A percentile compares a stretch with the other conserved stretches of the same genome.
These are phyloP conservation scores for Pocillopora meandrina DNA, from an alignment of 92 coral and sea anemone genomes.

Conservation along the genomic window DNA sequence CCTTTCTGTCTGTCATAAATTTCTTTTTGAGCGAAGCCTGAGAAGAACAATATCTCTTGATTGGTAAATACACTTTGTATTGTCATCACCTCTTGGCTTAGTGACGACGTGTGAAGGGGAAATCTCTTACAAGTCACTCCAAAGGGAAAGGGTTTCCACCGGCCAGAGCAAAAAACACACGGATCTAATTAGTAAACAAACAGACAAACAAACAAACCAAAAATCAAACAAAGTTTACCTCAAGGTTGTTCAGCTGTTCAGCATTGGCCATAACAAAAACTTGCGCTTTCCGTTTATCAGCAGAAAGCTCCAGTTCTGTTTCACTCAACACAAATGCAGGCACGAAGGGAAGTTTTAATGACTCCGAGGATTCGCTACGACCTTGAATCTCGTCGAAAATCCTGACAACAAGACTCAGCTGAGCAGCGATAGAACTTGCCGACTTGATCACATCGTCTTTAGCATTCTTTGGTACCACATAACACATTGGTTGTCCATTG, in stretches of 20 bases:
- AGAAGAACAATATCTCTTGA: too few relatives aligned
- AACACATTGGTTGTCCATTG: conserved; percentile 79
- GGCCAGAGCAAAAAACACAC: too few relatives aligned
- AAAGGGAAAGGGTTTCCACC: too few relatives aligned
- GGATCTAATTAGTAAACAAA: too few relatives aligned
- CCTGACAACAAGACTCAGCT: conserved; percentile 70
- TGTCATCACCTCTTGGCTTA: too few relatives aligned
- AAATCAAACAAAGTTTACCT: conserved; percentile 38
- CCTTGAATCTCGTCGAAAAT: conserved; percentile 82
- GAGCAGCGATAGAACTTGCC: conserved; percentile 47
- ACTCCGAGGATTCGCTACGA: conserved; percentile 66
- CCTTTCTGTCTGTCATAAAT: too few relatives aligned
- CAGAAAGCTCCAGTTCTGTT: conserved; percentile 64
- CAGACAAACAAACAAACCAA: background rate
- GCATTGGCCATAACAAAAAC: conserved; percentile 73
- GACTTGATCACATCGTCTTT: conserved; percentile 41
- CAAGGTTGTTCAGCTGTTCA: conserved; percentile 65
- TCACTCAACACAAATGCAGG: conserved; percentile 82
- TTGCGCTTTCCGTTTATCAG: conserved; percentile 47
- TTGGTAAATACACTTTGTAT: too few relatives aligned
- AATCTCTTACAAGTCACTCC: too few relatives aligned
- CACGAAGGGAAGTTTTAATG: conserved; percentile 65
- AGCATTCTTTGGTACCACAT: conserved; percentile 61
- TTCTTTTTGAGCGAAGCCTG: too few relatives aligned
- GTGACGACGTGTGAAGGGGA: too few relatives aligned